Conservation (phyloP, 2,113 vertebrate species). For the Tricholaema leucomelas region DNA sequence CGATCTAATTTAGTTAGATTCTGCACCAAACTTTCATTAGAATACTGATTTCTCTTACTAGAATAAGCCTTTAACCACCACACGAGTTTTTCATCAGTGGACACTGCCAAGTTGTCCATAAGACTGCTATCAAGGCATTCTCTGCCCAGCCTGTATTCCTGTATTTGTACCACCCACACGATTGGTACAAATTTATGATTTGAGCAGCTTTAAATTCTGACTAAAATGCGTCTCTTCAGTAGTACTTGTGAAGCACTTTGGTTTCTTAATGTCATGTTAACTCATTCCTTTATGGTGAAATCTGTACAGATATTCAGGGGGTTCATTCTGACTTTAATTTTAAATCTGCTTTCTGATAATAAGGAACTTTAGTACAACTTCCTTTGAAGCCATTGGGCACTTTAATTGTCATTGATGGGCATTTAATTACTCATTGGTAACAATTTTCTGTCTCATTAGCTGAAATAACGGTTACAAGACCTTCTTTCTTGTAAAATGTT, state of each 20-base stretch:
- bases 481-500: not conserved
- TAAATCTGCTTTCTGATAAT: not conserved
- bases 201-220: not conserved
- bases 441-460: not conserved
- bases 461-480: not conserved
- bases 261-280: not conserved
- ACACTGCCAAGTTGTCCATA: too few relatives aligned
- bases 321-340: not conserved
- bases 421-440: not conserved
- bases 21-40: too few relatives aligned
- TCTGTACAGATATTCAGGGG: not conserved
- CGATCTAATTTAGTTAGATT: too few relatives aligned
- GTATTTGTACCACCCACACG: too few relatives aligned
- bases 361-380: not conserved
- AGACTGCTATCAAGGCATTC: too few relatives aligned
- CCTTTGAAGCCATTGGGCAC: not conserved
- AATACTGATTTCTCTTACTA: too few relatives aligned
- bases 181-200: not conserved
- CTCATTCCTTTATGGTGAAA: not conserved
- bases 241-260: not conserved
- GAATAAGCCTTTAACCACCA: too few relatives aligned
- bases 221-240: not conserved
- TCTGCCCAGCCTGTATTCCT: too few relatives aligned
- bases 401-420: not conserved
- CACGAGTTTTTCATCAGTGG: too few relatives aligned